These are phyloP conservation scores for Drosophila orena DNA, from an alignment of 1,140 invertebrate species.

Conservation along the genomic window DNA sequence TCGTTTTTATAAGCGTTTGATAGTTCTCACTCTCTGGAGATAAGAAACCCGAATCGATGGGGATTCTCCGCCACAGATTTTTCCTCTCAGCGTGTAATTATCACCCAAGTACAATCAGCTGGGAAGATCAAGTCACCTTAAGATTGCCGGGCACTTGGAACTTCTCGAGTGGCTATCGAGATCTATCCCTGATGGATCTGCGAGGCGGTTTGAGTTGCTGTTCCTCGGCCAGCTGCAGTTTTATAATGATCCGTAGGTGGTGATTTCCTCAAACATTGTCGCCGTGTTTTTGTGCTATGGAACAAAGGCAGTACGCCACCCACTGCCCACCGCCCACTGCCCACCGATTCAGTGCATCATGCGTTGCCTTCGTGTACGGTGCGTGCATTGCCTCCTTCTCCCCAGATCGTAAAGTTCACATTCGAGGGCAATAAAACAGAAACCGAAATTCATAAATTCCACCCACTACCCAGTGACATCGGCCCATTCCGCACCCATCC, in stretches of 20 bases:
- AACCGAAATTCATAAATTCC: slow-evolving; percentile 40
- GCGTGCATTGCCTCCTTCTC: slow-evolving; percentile 51
- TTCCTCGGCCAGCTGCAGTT: slow-evolving; percentile 29
- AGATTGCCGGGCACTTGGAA: not conserved
- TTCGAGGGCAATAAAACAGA: slow-evolving; percentile 36
- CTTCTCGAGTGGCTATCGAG: slow-evolving; percentile 8
- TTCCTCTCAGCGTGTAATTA: slow-evolving; percentile 11
- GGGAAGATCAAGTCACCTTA: slow-evolving; percentile 21
- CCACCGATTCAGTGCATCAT: slow-evolving; percentile 60
- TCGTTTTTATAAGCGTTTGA: slow-evolving; percentile 18
- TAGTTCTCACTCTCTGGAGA: slow-evolving; percentile 18
- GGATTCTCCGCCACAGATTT: not conserved
- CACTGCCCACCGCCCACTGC: not conserved
- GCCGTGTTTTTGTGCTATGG: slow-evolving; percentile 39
- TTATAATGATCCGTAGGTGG: slow-evolving; percentile 32
- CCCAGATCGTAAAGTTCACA: slow-evolving; percentile 33
- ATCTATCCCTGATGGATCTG: slow-evolving; percentile 38
- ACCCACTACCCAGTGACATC: slow-evolving; percentile 19
- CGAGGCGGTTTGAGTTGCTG: slow-evolving; percentile 31
- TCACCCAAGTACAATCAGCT: slow-evolving; percentile 7
- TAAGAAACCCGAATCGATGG: slow-evolving; percentile 31
- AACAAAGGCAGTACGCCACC: slow-evolving; percentile 54
- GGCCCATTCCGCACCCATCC: not conserved
- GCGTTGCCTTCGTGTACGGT: slow-evolving; percentile 56
- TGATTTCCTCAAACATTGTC: slow-evolving; percentile 36